A percentile compares a stretch with the other conserved stretches of the same genome.
Evolutionary conservation across 2,113 vertebrate species (phyloP).

Genomic region (Nicator chloris): DNA sequence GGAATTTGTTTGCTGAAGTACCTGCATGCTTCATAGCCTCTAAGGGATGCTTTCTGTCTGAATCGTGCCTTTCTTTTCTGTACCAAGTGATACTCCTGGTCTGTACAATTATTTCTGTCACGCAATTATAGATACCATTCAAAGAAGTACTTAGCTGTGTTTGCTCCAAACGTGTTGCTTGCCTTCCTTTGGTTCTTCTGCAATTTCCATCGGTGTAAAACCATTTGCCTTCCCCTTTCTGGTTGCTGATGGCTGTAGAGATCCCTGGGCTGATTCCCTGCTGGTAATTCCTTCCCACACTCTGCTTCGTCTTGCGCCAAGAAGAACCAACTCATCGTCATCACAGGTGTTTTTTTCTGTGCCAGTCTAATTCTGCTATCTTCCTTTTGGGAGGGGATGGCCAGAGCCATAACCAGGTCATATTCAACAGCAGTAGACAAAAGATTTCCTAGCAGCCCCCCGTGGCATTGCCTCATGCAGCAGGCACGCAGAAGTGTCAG

Average conservation of each 20-base stretch:
- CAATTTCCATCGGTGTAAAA: rapidly evolving
- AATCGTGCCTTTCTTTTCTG: not conserved
- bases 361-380: not conserved
- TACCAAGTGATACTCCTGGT: not conserved
- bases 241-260: not conserved
- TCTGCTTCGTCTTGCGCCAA: rapidly evolving
- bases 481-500: not conserved
- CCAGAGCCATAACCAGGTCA: not conserved
- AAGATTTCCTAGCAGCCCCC: not conserved
- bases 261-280: not conserved
- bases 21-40: not conserved
- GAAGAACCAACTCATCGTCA: not conserved
- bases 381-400: not conserved
- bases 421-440: not conserved
- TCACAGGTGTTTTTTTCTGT: rapidly evolving
- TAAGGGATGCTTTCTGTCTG: not conserved
- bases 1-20: not conserved
- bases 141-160: not conserved
- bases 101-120: not conserved
- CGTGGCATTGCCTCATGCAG: rapidly evolving
- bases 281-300: rapidly evolving
- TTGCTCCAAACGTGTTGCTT: not conserved
- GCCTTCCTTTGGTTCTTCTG: not conserved
- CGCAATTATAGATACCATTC: not conserved
- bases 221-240: not conserved